Evolutionary conservation across 2,113 vertebrate species (phyloP).

Genomic region (Dryoscopus gambensis): DNA sequence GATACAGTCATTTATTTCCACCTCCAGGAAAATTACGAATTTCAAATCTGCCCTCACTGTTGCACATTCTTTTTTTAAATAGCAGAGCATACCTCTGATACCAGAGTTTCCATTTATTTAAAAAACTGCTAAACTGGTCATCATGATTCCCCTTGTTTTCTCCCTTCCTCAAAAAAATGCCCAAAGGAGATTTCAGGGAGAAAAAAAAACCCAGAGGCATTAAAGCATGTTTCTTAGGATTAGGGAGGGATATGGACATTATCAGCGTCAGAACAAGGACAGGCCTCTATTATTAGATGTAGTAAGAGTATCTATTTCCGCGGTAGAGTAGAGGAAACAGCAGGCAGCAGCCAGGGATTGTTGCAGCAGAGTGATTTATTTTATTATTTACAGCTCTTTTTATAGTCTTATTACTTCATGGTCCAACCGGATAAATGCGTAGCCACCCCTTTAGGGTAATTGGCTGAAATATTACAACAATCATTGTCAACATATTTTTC

Average conservation of each 20-base stretch:
- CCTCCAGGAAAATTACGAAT: background rate
- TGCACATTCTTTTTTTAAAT: background rate
- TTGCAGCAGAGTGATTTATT: no score
- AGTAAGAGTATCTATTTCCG: no score
- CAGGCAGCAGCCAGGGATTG: no score
- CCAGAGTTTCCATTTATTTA: background rate
- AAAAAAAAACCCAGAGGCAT: background rate
- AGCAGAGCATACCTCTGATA: background rate
- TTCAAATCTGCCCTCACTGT: background rate
- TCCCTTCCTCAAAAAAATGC: background rate
- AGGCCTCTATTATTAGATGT: background rate
- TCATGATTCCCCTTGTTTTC: background rate
- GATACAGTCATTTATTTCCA: background rate
- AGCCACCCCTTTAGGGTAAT: no score
- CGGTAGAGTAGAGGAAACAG: no score
- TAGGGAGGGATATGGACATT: background rate
- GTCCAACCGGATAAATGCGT: no score
- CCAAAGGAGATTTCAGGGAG: background rate
- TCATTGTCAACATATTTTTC: no score
- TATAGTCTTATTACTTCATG: no score
- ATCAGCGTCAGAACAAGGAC: background rate
- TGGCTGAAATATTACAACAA: no score
- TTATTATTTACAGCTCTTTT: no score
- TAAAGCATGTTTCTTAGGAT: background rate
- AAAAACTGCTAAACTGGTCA: background rate